phyloP scores from a whole-genome alignment of 1,140 invertebrate species.

The Latrodectus geometricus region DNA sequence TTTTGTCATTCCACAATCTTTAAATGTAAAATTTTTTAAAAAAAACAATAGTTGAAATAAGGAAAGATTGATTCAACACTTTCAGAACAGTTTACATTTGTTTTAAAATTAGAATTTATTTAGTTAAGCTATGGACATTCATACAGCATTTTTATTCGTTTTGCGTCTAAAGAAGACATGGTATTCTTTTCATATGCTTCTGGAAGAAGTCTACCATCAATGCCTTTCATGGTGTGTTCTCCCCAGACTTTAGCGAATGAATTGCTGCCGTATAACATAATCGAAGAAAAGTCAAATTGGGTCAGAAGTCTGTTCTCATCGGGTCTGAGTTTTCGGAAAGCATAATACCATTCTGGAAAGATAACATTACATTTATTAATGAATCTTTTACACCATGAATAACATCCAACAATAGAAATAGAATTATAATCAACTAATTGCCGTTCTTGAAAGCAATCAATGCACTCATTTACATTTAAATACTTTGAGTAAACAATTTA shows the following conservation, averaged over 20 bases:
- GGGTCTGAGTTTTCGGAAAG: conserved; percentile 50
- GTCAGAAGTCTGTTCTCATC: conserved; percentile 57
- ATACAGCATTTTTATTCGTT: conserved; percentile 67
- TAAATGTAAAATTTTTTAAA: no score
- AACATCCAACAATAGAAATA: no score
- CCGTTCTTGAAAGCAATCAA: no score
- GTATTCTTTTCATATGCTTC: conserved; percentile 67
- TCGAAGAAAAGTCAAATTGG: conserved; percentile 67
- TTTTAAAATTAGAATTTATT: neutral
- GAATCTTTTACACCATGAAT: no score
- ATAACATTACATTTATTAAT: neutral
- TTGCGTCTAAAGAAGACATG: conserved; percentile 66
- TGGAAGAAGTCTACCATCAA: conserved; percentile 50
- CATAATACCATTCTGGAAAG: conserved; percentile 30
- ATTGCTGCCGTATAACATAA: conserved; percentile 69
- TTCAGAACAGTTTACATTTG: neutral
- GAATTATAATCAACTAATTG: no score
- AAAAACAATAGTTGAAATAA: neutral
- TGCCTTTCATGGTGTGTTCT: conserved; percentile 66
- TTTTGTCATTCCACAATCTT: no score
- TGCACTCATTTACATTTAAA: no score
- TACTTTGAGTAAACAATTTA: no score
- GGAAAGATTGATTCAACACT: neutral
- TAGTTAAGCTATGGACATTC: conserved; percentile 60
- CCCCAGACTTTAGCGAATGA: conserved; percentile 65